Evolutionary conservation across 2,888 invertebrate genomes (phyloP).

Genomic region (Rhyacophila evoluta): DNA sequence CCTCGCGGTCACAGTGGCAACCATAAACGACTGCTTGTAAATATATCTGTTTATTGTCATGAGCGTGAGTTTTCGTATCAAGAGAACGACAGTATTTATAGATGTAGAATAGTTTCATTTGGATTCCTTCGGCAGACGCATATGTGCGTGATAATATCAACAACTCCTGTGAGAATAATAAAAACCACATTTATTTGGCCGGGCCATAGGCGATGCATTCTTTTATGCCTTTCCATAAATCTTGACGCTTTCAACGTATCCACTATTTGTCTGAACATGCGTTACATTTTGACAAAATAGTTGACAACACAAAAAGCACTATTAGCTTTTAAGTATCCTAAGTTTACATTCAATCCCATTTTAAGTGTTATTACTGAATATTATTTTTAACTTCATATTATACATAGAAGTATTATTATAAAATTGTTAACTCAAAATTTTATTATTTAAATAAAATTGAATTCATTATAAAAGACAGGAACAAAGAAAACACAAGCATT

Average conservation of each 20-base stretch:
- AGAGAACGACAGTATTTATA: not conserved
- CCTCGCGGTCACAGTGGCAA: no score
- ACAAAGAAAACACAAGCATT: no score
- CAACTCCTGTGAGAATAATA: conserved; percentile 49
- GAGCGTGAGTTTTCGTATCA: no score
- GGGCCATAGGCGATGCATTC: conserved; percentile 43
- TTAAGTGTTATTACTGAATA: no score
- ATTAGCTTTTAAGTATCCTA: not conserved
- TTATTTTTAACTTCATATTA: no score
- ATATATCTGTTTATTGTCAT: no score
- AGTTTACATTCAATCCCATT: no score
- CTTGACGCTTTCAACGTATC: conserved; percentile 32
- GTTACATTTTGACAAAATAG: conserved; percentile 34
- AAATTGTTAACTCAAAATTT: no score
- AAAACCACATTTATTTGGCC: conserved; percentile 47
- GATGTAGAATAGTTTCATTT: conserved; percentile 15
- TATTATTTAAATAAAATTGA: no score
- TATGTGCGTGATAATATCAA: conserved; percentile 42
- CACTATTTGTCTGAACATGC: conserved; percentile 27
- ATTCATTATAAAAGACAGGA: no score
- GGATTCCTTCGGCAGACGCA: conserved; percentile 38
- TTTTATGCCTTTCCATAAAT: conserved; percentile 48
- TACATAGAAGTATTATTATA: no score
- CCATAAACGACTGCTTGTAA: not conserved
- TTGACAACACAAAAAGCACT: conserved; percentile 34